Percentiles rank a stretch among this genome's conserved stretches.
phyloP scores from a whole-genome alignment of 2,888 invertebrate species.

The Unio delphinus region DNA sequence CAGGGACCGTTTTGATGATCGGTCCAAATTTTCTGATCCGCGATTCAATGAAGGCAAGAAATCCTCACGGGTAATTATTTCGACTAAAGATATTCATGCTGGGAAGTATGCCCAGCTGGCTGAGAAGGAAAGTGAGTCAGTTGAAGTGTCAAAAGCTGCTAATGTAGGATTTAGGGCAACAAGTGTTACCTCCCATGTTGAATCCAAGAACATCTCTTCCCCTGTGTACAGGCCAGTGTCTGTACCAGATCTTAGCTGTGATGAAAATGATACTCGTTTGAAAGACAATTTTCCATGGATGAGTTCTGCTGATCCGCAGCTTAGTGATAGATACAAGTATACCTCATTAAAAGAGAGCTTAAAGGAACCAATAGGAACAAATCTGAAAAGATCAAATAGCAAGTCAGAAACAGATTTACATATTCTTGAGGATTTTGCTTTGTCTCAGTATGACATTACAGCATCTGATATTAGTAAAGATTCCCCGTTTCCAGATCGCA shows the following conservation, averaged over 20 bases:
- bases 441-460: constrained; percentile 13
- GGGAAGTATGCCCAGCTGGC: constrained; percentile 16
- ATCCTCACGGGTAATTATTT: constrained; percentile 21
- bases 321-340: constrained; percentile 33
- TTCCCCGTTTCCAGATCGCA: constrained; percentile 27
- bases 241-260: constrained; percentile 38
- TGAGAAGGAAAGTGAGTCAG: constrained; percentile 4
- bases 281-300: constrained; percentile 7
- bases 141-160: constrained; percentile 1
- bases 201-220: constrained; percentile 4
- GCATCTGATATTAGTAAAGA: constrained; percentile 25
- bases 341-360: constrained; percentile 38
- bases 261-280: constrained; percentile 14
- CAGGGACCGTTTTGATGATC: too few relatives aligned
- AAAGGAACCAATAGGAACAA: constrained; percentile 17
- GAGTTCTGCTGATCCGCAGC: constrained; percentile 2
- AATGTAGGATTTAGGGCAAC: constrained; percentile 15
- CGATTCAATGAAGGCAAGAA: constrained; percentile 15
- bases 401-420: constrained; percentile 33
- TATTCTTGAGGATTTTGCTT: constrained; percentile 22
- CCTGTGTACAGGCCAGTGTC: constrained; percentile 42
- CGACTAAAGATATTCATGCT: constrained; percentile 33
- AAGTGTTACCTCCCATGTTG: constrained; percentile 15
- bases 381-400: constrained; percentile 27
- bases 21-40: too few relatives aligned